Evolutionary conservation across 2,797 vertebrate genomes (phyloP).

Genomic region (Rhinoraja longicauda): DNA sequence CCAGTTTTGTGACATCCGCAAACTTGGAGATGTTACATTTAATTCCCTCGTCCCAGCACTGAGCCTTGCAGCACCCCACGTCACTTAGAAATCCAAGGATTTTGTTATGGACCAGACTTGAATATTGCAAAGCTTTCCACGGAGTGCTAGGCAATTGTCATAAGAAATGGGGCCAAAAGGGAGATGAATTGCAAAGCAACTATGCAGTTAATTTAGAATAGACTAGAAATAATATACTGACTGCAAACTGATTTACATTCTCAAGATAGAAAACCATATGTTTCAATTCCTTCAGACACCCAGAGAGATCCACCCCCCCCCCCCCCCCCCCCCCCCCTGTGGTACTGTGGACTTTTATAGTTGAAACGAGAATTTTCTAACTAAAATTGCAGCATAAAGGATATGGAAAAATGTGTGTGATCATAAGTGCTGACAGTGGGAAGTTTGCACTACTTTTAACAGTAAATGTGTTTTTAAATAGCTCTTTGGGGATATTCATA

Average conservation of each 20-base stretch:
- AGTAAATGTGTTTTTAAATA: not conserved
- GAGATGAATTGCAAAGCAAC: no score
- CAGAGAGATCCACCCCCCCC: not conserved
- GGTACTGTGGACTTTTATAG: not conserved
- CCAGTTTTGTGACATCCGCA: no score
- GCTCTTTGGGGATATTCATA: not conserved
- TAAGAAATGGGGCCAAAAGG: no score
- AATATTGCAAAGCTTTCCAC: no score
- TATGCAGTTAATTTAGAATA: no score
- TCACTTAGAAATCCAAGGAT: slow-evolving; percentile 1
- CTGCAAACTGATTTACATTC: not conserved
- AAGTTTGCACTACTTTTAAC: not conserved
- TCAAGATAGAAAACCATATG: not conserved
- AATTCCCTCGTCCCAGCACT: no score
- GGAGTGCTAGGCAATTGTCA: no score
- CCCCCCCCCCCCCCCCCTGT: no score
- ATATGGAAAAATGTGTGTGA: not conserved
- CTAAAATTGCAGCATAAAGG: not conserved
- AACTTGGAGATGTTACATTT: no score
- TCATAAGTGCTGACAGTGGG: not conserved
- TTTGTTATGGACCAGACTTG: not conserved
- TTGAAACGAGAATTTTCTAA: not conserved
- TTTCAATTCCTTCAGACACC: not conserved
- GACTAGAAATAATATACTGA: not conserved
- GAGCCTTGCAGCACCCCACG: no score